Conservation (phyloP, 2,888 invertebrate genomes). For the Alcis repandata region DNA sequence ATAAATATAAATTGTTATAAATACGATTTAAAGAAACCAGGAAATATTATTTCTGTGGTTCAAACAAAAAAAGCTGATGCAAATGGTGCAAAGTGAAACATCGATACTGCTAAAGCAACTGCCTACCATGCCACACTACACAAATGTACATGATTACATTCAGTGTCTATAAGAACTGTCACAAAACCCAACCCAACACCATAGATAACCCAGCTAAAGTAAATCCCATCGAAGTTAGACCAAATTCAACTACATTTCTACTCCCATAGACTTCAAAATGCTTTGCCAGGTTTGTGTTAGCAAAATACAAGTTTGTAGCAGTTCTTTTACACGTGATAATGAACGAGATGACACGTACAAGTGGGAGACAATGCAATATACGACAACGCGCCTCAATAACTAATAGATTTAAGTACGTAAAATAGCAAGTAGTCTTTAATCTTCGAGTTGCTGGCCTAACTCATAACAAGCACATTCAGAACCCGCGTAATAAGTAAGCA, state of each 20-base stretch:
- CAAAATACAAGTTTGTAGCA: constrained; percentile 9
- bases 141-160: constrained; percentile 39
- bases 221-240: not conserved
- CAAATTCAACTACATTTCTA: too few species aligned
- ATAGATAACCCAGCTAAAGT: not conserved
- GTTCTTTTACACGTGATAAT: constrained; percentile 22
- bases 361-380: constrained; percentile 28
- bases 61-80: constrained; percentile 18
- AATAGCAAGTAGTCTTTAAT: not conserved
- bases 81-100: constrained; percentile 26
- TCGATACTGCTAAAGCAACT: constrained; percentile 32
- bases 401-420: not conserved
- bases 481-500: not conserved
- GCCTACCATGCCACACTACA: constrained; percentile 54
- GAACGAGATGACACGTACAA: constrained; percentile 23
- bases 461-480: not conserved
- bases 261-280: too few species aligned
- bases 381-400: constrained; percentile 13
- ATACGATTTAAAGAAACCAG: constrained; percentile 27
- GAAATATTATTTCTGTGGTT: constrained; percentile 13
- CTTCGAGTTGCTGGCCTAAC: not conserved
- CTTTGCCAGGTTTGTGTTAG: not conserved
- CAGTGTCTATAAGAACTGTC: constrained; percentile 5
- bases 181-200: not conserved
- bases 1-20: not conserved